Evolutionary conservation across 2,888 invertebrate genomes (phyloP).

Genomic region (Doris montereyensis): DNA sequence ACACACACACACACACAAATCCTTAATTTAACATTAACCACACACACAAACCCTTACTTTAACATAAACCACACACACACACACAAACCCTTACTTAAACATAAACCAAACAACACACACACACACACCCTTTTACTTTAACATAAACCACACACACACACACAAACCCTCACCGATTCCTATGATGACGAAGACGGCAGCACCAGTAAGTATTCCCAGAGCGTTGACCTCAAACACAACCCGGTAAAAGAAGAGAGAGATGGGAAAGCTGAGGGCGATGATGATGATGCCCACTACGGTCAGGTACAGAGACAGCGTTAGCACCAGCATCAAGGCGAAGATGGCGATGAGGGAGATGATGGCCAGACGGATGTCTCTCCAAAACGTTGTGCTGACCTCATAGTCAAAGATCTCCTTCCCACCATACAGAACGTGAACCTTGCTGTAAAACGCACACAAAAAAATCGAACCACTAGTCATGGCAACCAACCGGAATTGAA

Average conservation of each 20-base stretch:
- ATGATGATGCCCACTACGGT: conserved; percentile 61
- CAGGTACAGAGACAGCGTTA: conserved; percentile 67
- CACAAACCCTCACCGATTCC: conserved; percentile 64
- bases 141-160: too few species aligned
- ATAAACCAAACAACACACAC: too few species aligned
- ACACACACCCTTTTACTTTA: too few species aligned
- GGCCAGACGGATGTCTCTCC: conserved; percentile 66
- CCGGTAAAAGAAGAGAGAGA: conserved; percentile 67
- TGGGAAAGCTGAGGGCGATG: conserved; percentile 64
- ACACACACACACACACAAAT: too few species aligned
- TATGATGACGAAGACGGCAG: conserved; percentile 69
- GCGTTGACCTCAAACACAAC: conserved; percentile 59
- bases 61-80: too few species aligned
- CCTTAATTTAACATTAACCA: too few species aligned
- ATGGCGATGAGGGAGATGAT: conserved; percentile 57
- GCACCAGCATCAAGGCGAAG: conserved; percentile 61
- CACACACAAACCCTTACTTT: too few species aligned
- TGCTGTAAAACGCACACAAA: conserved; percentile 60
- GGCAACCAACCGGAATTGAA: too few species aligned
- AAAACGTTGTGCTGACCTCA: conserved; percentile 65
- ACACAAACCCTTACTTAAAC: too few species aligned
- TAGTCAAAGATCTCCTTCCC: conserved; percentile 69
- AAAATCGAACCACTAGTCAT: too few species aligned
- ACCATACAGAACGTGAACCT: conserved; percentile 66
- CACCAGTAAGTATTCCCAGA: conserved; percentile 68